A percentile compares a stretch with the other conserved stretches of the same genome.
Conservation (phyloP, 2,113 vertebrate genomes). For the Prolemur simus region DNA sequence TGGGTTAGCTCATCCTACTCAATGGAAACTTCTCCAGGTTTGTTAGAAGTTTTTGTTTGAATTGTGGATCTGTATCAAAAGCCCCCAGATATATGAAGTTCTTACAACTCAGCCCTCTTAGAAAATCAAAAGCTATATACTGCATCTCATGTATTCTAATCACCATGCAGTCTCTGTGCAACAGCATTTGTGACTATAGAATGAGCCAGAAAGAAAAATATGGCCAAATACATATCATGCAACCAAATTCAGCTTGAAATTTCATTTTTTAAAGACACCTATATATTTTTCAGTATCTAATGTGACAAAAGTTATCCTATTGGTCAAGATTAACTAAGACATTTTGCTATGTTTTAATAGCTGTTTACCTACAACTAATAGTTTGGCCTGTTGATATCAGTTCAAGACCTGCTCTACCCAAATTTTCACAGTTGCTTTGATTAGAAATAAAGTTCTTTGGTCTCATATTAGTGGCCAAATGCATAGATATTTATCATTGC, state of each 20-base stretch:
- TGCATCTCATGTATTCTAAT: slow-evolving; percentile 59
- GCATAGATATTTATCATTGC: background rate
- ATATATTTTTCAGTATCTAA: slow-evolving; percentile 10
- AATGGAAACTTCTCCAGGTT: slow-evolving; percentile 76
- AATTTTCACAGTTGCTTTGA: background rate
- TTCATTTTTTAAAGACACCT: background rate
- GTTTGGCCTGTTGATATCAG: background rate
- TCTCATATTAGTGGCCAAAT: slow-evolving; percentile 33
- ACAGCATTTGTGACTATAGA: background rate
- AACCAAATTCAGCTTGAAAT: background rate
- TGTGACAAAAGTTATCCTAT: background rate
- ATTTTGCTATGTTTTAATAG: background rate
- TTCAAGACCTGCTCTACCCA: slow-evolving; percentile 36
- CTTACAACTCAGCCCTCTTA: slow-evolving; percentile 72
- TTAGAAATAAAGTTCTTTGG: slow-evolving; percentile 17
- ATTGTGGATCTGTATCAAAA: slow-evolving; percentile 74
- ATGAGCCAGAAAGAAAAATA: background rate
- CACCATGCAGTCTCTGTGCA: slow-evolving; percentile 32
- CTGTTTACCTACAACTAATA: background rate
- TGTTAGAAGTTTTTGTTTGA: slow-evolving; percentile 77
- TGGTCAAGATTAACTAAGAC: background rate
- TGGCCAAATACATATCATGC: background rate
- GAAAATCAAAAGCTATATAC: slow-evolving; percentile 71
- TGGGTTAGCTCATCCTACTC: slow-evolving; percentile 77
- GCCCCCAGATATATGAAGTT: slow-evolving; percentile 71